phyloP scores from a whole-genome alignment of 2,113 vertebrate genomes.

The Protomyctophum bolini region DNA sequence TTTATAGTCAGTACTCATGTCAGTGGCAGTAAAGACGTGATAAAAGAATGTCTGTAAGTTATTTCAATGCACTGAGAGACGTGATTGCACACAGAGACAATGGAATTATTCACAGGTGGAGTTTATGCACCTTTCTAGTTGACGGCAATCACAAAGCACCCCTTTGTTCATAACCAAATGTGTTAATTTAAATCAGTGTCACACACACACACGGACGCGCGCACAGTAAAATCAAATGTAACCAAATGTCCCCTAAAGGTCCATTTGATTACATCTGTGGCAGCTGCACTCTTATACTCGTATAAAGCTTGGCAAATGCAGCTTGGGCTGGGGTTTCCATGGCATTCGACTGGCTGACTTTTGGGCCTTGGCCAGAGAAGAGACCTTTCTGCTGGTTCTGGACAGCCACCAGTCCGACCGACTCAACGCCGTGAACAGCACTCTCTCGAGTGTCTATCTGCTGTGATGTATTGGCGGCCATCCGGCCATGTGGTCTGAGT shows the following conservation, averaged over 20 bases:
- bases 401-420: too few species aligned
- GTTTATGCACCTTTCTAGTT: background rate
- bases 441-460: background rate
- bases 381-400: too few species aligned
- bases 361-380: too few species aligned
- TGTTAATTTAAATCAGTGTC: background rate
- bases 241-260: too few species aligned
- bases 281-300: background rate
- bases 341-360: too few species aligned
- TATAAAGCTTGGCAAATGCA: background rate
- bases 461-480: slow-evolving; percentile 4
- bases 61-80: background rate
- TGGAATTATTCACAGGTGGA: background rate
- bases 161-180: background rate
- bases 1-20: background rate
- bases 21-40: slow-evolving; percentile 1
- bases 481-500: background rate
- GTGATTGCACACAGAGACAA: slow-evolving; percentile 15
- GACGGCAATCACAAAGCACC: background rate
- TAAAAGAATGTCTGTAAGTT: slow-evolving; percentile 19
- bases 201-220: background rate
- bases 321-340: background rate
- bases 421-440: too few species aligned
- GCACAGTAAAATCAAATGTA: too few species aligned
- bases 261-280: too few species aligned